Base-by-base conservation (phyloP, 2,797 vertebrate genomes). In the Rhabdomys pumilio region DNA sequence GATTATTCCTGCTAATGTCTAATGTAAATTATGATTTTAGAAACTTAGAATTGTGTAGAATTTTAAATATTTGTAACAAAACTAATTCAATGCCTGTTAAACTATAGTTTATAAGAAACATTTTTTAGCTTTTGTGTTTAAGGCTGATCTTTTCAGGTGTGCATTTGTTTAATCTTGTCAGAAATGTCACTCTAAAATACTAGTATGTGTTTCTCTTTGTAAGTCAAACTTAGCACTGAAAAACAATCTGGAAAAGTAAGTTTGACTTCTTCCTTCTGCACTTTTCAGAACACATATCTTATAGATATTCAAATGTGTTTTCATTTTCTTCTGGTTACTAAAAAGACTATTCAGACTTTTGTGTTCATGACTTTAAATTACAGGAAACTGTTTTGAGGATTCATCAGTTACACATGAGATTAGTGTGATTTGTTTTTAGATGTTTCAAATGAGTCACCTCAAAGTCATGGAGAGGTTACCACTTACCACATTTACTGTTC, bases 401-500 rank as follows among this genome's bases (percentile, higher is more conserved):
- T 98, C 98, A 98, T 97, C 98, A 96, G 94, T 98, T 97, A 92
- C 97, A 96, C 95, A 34, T 97, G 96, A 90, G 97, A 98, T 97
- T 97, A 97, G 97, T 98, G 97, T 98, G 98, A 98, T 98, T 98
- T 98, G 97, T 98, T 98, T 98, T 98, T 98, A 98, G 98, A 98
- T 98, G 98, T 98, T 97, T 98, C 98, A 98, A 98, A 99, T 99
- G 98, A 99, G 98, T 99, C 98, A 99, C 95, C 96, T 67, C 97
- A 91, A 98, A 98, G 98, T 98, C 98, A 98, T 97, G 92, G 98
- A 98, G 98, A 98, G 98, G 99, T 97, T 98, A 98, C 97, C 97
- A 95, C 97, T 98, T 97, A 98, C 99, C 99, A 96, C 98, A 98
- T 97, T 97, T 98, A 97, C 96, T 63, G 85, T 98, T 98, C 97